phyloP scores from a whole-genome alignment of 1,140 invertebrate genomes.

The Riptortus pedestris region DNA sequence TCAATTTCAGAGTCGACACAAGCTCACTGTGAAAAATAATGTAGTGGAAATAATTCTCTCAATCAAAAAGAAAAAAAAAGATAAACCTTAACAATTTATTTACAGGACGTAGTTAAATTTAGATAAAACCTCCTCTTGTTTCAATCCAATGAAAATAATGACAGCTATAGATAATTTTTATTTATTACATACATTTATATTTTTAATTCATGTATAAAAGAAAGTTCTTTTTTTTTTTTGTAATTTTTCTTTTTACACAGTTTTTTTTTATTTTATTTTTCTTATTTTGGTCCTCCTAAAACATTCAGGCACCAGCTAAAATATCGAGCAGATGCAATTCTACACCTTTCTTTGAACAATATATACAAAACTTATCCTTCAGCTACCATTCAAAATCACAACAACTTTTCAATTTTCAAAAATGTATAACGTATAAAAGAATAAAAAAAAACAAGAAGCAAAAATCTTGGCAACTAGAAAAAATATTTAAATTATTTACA shows the following conservation, averaged over 20 bases:
- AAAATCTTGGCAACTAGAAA: slow-evolving; percentile 11
- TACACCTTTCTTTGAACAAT: background rate
- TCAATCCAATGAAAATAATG: slow-evolving; percentile 5
- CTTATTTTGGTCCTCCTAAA: slow-evolving; percentile 25
- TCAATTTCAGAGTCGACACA: too few relatives aligned
- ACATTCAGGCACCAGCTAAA: slow-evolving; percentile 25
- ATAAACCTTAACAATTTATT: too few relatives aligned
- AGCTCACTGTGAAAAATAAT: too few relatives aligned
- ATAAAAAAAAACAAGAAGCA: slow-evolving; percentile 20
- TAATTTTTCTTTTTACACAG: slow-evolving; percentile 2
- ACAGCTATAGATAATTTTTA: slow-evolving; percentile 1
- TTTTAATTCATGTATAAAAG: slow-evolving; percentile 20
- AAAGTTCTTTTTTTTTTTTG: slow-evolving; percentile 7
- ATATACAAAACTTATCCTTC: slow-evolving; percentile 11
- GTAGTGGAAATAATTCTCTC: too few relatives aligned
- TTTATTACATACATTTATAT: background rate
- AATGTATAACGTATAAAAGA: slow-evolving; percentile 19
- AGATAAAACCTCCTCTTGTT: background rate
- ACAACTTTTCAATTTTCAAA: slow-evolving; percentile 16
- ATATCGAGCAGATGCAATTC: slow-evolving; percentile 23
- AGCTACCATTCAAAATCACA: slow-evolving; percentile 8
- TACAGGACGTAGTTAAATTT: background rate
- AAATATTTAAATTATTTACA: slow-evolving; percentile 20
- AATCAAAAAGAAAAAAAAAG: too few relatives aligned
- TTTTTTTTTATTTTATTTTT: slow-evolving; percentile 15